Evolutionary conservation across 2,113 vertebrate species (phyloP), one percentile per base, ranked within the genome.

Genomic region (Festucalex cinctus): DNA sequence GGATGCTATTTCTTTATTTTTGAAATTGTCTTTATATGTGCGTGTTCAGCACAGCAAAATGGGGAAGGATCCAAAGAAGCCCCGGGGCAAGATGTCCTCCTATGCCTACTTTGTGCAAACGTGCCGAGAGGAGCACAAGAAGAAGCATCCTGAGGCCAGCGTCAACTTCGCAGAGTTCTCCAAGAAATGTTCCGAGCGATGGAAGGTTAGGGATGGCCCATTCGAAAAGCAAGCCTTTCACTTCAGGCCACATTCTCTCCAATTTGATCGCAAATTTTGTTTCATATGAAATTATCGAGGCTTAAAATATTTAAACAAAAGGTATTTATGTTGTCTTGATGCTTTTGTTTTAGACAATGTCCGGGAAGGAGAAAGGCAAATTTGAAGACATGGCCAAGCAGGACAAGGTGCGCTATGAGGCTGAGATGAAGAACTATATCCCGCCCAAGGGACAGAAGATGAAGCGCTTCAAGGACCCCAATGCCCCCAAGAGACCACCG

Each of bases 401-500:
- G 61, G 97, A 99, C 88, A 99, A 98, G 84, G 86, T 94, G 79
- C 95, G 94, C 82, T 99, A 98, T 24, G 96, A 99, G 89, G 91
- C 91, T 84, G 96, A 99, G 92, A 99, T 99, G 97, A 95, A 94
- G 91, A 93, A 91, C 76, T 99, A 98, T 66, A 89, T 94, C 72
- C 97, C 95, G 71, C 95, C 95, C 44, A 96, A 95, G 87, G 95
- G 95, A 46, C 94, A 94, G 77, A 95, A 94, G 77, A 98, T 94
- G 91, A 96, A 94, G 93, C 92, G 95, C 73, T 94, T 93, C 75
- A 98, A 98, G 94, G 97, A 98, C 85, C 96, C 97, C 73, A 98
- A 98, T 81, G 97, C 96, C 69, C 97, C 97, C 32, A 98, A 99
- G 88, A 96, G 96, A 91, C 96, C 97, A 83, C 96, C 96, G 97